Conservation (phyloP, 2,113 vertebrate genomes). For the Hirundichthys speculiger region DNA sequence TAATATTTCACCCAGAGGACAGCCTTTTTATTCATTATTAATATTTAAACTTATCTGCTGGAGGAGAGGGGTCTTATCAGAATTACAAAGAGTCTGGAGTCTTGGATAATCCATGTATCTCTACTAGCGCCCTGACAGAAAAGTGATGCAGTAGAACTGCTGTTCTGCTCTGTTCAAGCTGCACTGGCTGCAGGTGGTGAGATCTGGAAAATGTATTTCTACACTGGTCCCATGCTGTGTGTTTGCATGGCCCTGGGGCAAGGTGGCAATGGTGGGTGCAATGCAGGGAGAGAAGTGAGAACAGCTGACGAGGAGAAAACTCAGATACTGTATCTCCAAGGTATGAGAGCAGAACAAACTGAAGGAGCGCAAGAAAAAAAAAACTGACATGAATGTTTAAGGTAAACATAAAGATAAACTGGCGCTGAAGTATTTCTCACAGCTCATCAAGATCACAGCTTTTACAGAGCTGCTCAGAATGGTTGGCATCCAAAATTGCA, state of each 20-base stretch:
- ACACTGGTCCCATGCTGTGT: slow-evolving; percentile 19
- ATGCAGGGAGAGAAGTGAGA: neutral
- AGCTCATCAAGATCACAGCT: too few relatives aligned
- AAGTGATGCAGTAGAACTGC: slow-evolving; percentile 20
- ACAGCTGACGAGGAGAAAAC: neutral
- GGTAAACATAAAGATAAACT: too few relatives aligned
- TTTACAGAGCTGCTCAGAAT: too few relatives aligned
- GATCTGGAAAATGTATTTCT: slow-evolving; percentile 48
- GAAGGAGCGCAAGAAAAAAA: neutral
- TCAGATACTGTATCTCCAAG: neutral
- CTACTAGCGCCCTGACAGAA: slow-evolving; percentile 22
- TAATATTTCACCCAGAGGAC: slow-evolving; percentile 74
- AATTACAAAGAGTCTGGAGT: slow-evolving; percentile 69
- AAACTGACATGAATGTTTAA: neutral
- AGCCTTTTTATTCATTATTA: slow-evolving; percentile 78
- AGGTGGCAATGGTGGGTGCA: slow-evolving; percentile 12
- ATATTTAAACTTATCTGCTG: slow-evolving; percentile 69
- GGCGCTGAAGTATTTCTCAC: too few relatives aligned
- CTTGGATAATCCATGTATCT: slow-evolving; percentile 40
- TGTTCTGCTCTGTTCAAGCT: slow-evolving; percentile 5
- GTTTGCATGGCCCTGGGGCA: slow-evolving; percentile 34
- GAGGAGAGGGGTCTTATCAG: slow-evolving; percentile 63
- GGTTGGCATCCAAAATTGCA: too few relatives aligned
- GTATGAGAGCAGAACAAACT: neutral
- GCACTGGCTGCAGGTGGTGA: neutral